Evolutionary conservation across 2,113 vertebrate genomes (phyloP), one percentile per base, ranked within the genome.

Genomic region (Platichthys flesus): DNA sequence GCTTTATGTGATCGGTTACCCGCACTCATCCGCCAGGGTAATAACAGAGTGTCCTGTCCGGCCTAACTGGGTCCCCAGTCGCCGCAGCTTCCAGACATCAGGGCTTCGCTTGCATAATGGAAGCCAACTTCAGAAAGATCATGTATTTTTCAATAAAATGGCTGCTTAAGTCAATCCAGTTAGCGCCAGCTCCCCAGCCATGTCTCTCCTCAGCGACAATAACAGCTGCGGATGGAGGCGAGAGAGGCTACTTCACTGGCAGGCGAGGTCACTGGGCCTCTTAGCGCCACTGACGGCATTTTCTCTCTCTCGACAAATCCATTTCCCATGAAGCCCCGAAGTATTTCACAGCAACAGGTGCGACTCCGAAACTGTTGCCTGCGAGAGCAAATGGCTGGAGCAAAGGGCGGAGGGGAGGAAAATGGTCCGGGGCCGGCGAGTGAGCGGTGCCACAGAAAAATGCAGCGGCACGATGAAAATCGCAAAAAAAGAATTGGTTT

Each of bases 271-370:
- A 72, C 51, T 3, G 59, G 24, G 68, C 67, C 74, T 71, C 79
- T 72, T 8, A 76, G 58, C 78, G 16, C 47, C 57, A 28, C 85
- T 16, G 79, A 55, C 56, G 35, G 63, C 76, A 51, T 71, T 91
- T 84, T 63, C 57, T 85, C 81, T 85, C 81, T 81, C 58, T 85
- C 66, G 5, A 83, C 76, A 77, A 87, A 79, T 81, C 70, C 76
- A 70, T 87, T 85, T 82, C 74, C 76, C 72, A 35, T 6, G 66
- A 88, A 78, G 63, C 62, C 73, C 57, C 3, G 3, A 67, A 85
- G 35, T 74, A 73, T 89, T 86, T 81, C 56, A 24, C 75, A 78
- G 80, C 80, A 85, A 88, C 84, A 90, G 86, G 87, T 87, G 89
- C 81, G 54, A 61, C 71, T 21, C 28, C 21, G 71, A 69, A 69